Conservation (phyloP, 1,140 invertebrate genomes). For the Drosophila navojoa region DNA sequence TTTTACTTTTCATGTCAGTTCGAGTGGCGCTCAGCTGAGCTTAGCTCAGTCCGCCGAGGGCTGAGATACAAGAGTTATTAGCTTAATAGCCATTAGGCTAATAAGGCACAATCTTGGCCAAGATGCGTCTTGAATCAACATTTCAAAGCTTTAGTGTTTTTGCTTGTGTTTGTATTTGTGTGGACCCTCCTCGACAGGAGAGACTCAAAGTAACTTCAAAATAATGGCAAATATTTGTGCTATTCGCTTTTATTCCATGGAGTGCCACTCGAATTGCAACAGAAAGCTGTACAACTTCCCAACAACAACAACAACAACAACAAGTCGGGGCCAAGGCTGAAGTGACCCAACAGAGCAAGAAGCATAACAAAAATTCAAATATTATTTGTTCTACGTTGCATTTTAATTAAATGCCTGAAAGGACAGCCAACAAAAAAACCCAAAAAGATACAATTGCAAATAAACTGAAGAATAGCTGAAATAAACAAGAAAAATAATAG, state of each 20-base stretch:
- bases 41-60: slow-evolving; percentile 28
- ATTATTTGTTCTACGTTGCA: slow-evolving; percentile 23
- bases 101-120: slow-evolving; percentile 22
- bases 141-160: slow-evolving; percentile 27
- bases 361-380: slow-evolving; percentile 20
- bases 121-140: slow-evolving; percentile 39
- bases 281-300: slow-evolving; percentile 16
- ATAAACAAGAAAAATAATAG: slow-evolving; percentile 14
- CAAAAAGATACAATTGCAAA: slow-evolving; percentile 21
- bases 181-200: slow-evolving; percentile 2
- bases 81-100: slow-evolving; percentile 47
- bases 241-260: neutral
- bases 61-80: slow-evolving; percentile 41
- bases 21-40: slow-evolving; percentile 26
- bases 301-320: neutral
- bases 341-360: slow-evolving; percentile 6
- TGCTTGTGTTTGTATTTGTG: slow-evolving; percentile 16
- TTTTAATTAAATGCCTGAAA: slow-evolving; percentile 49
- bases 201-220: slow-evolving; percentile 21
- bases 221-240: slow-evolving; percentile 49
- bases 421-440: neutral
- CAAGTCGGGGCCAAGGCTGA: slow-evolving; percentile 31
- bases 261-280: slow-evolving; percentile 38
- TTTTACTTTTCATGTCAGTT: slow-evolving; percentile 4
- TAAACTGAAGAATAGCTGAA: slow-evolving; percentile 14